Evolutionary conservation across 2,797 vertebrate genomes (phyloP).

Genomic region (Acipenser oxyrinchus): DNA sequence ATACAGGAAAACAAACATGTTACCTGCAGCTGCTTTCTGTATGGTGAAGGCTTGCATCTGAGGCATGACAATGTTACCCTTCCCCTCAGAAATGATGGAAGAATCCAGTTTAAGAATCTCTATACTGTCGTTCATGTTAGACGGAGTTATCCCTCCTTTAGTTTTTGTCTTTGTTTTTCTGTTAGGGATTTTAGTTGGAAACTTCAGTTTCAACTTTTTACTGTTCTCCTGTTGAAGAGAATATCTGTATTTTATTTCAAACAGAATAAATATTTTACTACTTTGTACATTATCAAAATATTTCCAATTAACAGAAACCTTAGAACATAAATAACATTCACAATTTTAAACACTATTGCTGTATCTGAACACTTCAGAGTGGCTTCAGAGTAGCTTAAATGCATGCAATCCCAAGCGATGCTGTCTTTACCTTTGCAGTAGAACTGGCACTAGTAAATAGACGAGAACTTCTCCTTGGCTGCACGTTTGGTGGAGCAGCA

Average conservation of each 20-base stretch:
- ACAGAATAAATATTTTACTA: no score
- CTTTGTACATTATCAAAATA: no score
- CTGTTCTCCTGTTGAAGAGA: conserved; percentile 80
- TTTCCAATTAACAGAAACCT: no score
- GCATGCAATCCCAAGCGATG: neutral
- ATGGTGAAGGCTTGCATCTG: conserved; percentile 82
- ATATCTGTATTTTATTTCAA: neutral
- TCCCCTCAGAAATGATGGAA: conserved; percentile 71
- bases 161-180: conserved; percentile 96
- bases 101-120: conserved; percentile 91
- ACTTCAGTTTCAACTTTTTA: conserved; percentile 99
- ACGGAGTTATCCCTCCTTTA: conserved; percentile 80
- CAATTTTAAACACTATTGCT: no score
- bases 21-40: conserved; percentile 88
- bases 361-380: no score
- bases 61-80: conserved; percentile 69
- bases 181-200: conserved; percentile 95
- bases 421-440: conserved; percentile 81
- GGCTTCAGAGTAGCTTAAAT: no score
- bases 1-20: no score
- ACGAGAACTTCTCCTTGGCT: conserved; percentile 90
- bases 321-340: no score
- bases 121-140: conserved; percentile 88
- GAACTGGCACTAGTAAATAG: conserved; percentile 95
- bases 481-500: conserved; percentile 87